Percentiles rank a stretch among this genome's conserved stretches.
Conservation (phyloP, 2,797 vertebrate genomes). For the Sebastes iracundus region DNA sequence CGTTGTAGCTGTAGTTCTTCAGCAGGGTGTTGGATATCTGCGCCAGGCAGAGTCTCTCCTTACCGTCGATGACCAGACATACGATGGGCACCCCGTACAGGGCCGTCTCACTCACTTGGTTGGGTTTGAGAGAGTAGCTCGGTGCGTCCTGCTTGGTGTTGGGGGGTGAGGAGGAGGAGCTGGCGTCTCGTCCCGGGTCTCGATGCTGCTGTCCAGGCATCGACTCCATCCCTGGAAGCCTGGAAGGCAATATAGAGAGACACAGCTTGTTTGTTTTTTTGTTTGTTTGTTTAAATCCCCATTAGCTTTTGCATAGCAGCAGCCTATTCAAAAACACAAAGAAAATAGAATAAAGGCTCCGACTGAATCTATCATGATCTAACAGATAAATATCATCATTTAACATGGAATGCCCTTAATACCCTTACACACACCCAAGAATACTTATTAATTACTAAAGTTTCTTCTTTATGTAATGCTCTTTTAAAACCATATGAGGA, state of each 20-base stretch:
- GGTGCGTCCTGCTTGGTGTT: constrained; percentile 89
- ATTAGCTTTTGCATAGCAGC: too few relatives aligned
- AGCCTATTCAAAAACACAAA: too few relatives aligned
- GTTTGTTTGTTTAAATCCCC: too few relatives aligned
- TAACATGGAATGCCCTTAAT: too few relatives aligned
- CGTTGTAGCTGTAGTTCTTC: constrained; percentile 94
- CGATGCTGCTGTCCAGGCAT: constrained; percentile 90
- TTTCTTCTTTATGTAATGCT: too few relatives aligned
- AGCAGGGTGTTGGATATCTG: constrained; percentile 93
- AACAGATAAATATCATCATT: too few relatives aligned
- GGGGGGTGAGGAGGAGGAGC: constrained; percentile 82
- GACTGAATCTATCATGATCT: too few relatives aligned
- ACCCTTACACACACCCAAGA: too few relatives aligned
- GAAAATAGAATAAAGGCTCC: too few relatives aligned
- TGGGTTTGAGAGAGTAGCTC: constrained; percentile 92
- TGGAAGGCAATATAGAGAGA: constrained; percentile 36
- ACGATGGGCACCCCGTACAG: constrained; percentile 97
- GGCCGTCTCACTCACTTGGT: constrained; percentile 95
- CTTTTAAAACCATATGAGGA: neutral
- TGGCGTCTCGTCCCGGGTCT: constrained; percentile 89
- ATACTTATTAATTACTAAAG: too few relatives aligned
- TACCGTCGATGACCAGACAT: constrained; percentile 94
- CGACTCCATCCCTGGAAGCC: constrained; percentile 91
- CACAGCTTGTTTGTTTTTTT: too few relatives aligned
- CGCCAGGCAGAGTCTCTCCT: constrained; percentile 92